Percentiles rank a stretch among this genome's conserved stretches.
These are phyloP conservation scores for Muscicapa comitata DNA, from an alignment of 2,797 vertebrate genomes.

Conservation along the genomic window DNA sequence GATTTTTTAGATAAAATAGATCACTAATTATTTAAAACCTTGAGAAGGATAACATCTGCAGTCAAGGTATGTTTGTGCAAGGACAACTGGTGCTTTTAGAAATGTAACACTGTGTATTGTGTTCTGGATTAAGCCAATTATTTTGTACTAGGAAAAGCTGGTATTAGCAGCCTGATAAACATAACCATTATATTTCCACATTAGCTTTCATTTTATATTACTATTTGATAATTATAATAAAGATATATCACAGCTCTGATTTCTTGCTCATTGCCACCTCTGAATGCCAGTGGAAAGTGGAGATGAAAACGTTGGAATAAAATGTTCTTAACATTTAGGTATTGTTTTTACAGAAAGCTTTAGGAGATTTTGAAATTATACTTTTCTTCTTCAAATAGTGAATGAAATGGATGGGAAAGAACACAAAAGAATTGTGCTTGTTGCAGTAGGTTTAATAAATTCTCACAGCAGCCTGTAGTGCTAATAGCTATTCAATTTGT, in stretches of 20 bases:
- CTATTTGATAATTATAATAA: not conserved
- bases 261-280: not conserved
- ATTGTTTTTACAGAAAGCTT: not conserved
- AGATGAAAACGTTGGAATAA: not conserved
- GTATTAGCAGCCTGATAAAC: not conserved
- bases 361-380: not conserved
- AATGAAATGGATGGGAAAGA: not conserved
- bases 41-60: not conserved
- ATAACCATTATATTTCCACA: not conserved
- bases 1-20: not conserved
- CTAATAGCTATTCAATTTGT: not conserved
- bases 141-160: not conserved
- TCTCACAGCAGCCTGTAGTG: not conserved
- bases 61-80: not conserved
- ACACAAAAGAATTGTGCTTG: not conserved
- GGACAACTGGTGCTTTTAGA: not conserved
- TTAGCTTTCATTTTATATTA: fast-evolving
- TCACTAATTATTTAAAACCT: not conserved
- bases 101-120: not conserved
- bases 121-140: not conserved
- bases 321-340: not conserved
- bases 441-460: not conserved
- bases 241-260: not conserved
- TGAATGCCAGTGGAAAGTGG: not conserved
- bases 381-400: not conserved